Conservation (phyloP, 30 jellyfish, hydroid and myxozoan genomes). For the Pseudorhiza aurosa region DNA sequence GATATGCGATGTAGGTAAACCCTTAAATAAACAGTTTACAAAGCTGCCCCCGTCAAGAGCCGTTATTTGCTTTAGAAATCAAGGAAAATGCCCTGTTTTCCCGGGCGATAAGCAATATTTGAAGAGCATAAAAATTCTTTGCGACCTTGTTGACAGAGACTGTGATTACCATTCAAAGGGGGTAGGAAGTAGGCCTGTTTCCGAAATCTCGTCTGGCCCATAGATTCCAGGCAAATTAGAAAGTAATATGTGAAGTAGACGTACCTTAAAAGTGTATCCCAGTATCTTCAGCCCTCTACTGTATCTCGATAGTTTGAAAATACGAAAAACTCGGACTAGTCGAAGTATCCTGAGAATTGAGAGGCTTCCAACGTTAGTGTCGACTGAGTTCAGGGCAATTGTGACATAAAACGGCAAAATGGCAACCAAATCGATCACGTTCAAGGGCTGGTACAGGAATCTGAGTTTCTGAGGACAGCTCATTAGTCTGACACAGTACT, state of each 20-base stretch:
- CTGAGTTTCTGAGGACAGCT: slow-evolving; percentile 75
- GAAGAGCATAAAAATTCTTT: background rate
- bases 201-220: slow-evolving; percentile 4
- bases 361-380: slow-evolving; percentile 82
- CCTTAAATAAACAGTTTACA: background rate
- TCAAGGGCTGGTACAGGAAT: slow-evolving; percentile 84
- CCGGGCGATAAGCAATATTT: slow-evolving; percentile 19
- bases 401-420: slow-evolving; percentile 92
- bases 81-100: background rate
- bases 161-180: slow-evolving; percentile 7
- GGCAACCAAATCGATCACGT: slow-evolving; percentile 90
- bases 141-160: background rate
- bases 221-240: background rate
- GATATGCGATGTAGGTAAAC: background rate
- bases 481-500: slow-evolving; percentile 70
- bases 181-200: slow-evolving; percentile 41
- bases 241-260: background rate
- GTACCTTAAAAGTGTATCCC: slow-evolving; percentile 96
- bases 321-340: slow-evolving; percentile 92
- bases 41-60: background rate
- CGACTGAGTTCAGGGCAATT: slow-evolving; percentile 59
- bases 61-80: background rate
- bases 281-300: slow-evolving; percentile 93
- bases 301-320: slow-evolving; percentile 90
- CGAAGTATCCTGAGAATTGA: slow-evolving; percentile 93